phyloP scores from a whole-genome alignment of 2,797 vertebrate species.

The Momotus momota region DNA sequence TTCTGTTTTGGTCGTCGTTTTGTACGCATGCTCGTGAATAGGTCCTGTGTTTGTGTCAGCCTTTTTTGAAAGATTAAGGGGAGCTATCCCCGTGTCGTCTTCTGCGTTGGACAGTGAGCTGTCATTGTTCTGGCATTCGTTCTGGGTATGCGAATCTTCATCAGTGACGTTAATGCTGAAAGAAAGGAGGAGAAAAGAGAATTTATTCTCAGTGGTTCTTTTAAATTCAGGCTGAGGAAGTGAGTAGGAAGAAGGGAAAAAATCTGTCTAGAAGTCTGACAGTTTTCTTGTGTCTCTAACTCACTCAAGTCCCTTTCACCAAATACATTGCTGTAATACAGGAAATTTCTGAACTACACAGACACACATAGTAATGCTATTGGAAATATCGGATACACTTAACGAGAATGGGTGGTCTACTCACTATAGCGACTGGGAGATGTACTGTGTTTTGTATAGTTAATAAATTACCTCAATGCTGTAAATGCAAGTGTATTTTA shows the following conservation, averaged over 20 bases:
- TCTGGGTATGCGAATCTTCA: constrained; percentile 17
- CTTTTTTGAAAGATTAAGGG: constrained; percentile 94
- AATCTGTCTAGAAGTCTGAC: not conserved
- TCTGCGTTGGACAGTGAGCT: constrained; percentile 31
- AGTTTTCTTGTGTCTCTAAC: not conserved
- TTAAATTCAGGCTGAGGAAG: not conserved
- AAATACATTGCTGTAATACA: not conserved
- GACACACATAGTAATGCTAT: not conserved
- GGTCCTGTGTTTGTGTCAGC: constrained; percentile 55
- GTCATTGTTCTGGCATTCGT: not conserved
- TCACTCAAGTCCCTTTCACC: not conserved
- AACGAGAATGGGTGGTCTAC: not conserved
- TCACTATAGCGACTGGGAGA: not conserved
- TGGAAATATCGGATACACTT: not conserved
- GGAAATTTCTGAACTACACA: not conserved
- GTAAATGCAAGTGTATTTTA: not conserved
- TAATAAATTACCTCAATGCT: not conserved
- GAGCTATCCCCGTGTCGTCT: constrained; percentile 74
- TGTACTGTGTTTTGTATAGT: not conserved
- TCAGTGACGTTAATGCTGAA: constrained; percentile 63
- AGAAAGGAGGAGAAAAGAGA: constrained; percentile 33
- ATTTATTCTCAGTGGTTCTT: not conserved
- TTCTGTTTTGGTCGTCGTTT: constrained; percentile 4
- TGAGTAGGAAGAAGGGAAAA: not conserved
- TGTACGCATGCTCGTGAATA: not conserved